phyloP scores from a whole-genome alignment of 2,113 vertebrate genomes.

The Sitta europaea region DNA sequence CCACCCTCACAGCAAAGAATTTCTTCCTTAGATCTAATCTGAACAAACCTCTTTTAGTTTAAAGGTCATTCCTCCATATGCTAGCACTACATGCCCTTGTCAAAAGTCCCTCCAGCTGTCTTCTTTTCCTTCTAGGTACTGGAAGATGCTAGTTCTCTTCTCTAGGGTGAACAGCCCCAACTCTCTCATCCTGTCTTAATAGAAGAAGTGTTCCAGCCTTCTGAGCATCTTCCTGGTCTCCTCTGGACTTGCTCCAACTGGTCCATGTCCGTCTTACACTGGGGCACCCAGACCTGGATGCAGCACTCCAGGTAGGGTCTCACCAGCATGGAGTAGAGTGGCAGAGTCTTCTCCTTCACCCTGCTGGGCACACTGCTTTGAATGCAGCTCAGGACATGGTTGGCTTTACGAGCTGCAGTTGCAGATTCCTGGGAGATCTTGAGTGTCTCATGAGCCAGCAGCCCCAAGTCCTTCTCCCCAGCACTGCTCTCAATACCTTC shows the following conservation, averaged over 20 bases:
- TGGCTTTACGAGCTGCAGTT: not conserved
- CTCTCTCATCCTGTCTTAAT: not conserved
- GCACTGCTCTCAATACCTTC: not conserved
- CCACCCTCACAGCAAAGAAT: not conserved
- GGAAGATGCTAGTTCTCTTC: not conserved
- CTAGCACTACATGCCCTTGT: not conserved
- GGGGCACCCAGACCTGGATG: fast-evolving
- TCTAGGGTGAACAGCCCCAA: not conserved
- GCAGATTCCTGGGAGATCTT: fast-evolving
- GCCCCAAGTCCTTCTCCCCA: not conserved
- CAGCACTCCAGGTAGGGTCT: not conserved
- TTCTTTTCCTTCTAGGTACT: not conserved
- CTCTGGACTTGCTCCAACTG: not conserved
- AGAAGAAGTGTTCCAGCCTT: not conserved
- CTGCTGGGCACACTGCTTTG: fast-evolving
- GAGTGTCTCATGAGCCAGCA: not conserved
- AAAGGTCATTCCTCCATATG: fast-evolving
- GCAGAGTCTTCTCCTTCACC: not conserved
- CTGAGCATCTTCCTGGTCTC: not conserved
- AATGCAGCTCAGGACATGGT: not conserved
- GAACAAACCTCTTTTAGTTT: not conserved
- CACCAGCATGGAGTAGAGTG: not conserved
- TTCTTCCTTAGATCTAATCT: not conserved
- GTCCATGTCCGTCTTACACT: not conserved
- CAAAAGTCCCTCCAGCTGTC: not conserved